Base-by-base conservation (phyloP, 2,113 vertebrate genomes). In the Ranitomeya imitator region DNA sequence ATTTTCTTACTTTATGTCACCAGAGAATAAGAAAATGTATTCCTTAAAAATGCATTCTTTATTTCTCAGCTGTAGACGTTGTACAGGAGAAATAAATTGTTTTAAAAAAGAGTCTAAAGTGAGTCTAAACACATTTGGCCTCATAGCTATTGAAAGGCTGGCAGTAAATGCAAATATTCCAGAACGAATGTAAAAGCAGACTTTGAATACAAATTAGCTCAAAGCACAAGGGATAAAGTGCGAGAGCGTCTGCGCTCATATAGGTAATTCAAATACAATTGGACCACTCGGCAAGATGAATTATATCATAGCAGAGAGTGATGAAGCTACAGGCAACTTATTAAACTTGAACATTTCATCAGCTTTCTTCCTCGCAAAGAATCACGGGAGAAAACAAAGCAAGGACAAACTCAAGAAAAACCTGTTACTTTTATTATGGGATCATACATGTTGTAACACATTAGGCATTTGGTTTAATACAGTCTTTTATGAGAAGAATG, bases 251-350 rank as follows among this genome's bases (percentile, higher is more conserved):
- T 69, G 61, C 85, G 82, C 73, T 65, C 76, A 79, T 85, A 69
- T 69, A 78, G 73, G 60, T 85, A 89, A 85, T 88, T 88, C 73
- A 78, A 83, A 67, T 52, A 84, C 87, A 88, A 88, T 89, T 89
- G 81, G 87, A 74, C 79, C 80, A 65, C 86, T 88, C 69, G 21
- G 79, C 81, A 73, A 83, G 80, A 88, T 88, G 82, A 89, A 84
- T 89, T 84, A 89, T 79, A 89, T 77, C 37, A 89, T 69, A 59
- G 59, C 52, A 55, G 60, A 79, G 59, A 16, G 86, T 79, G 71
- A 79, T 84, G 81, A 79, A 73, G 82, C 81, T 85, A 79, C 55
- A 85, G 87, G 82, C 61, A 69, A 84, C 59, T 57, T 88, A 57
- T 84, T 84, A 84, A 85, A 85, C 87, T 79, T 79, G 13, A 57